Evolutionary conservation across 2,113 vertebrate genomes (phyloP).

Genomic region (Atractosteus spatula): DNA sequence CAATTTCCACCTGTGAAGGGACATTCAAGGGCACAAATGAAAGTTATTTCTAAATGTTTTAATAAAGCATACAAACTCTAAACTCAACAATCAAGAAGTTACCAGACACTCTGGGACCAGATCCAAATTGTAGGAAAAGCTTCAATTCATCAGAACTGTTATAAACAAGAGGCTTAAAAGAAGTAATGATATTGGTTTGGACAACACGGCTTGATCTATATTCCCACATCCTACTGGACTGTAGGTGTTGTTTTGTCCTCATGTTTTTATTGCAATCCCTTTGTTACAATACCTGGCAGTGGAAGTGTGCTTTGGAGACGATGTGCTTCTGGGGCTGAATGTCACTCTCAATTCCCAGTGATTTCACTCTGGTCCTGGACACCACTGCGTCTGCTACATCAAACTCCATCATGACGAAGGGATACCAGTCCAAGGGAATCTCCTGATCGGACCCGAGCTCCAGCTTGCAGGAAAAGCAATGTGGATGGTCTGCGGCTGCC

Average conservation of each 20-base stretch:
- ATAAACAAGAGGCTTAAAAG: too few relatives aligned
- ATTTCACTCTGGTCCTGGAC: slow-evolving; percentile 79
- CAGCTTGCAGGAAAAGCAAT: slow-evolving; percentile 89
- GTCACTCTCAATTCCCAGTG: slow-evolving; percentile 81
- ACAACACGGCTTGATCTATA: too few relatives aligned
- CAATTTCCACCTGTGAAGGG: slow-evolving; percentile 83
- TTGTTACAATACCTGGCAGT: slow-evolving; percentile 74
- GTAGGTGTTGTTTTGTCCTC: too few relatives aligned
- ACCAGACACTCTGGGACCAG: too few relatives aligned
- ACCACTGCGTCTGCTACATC: slow-evolving; percentile 72
- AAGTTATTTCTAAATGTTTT: too few relatives aligned
- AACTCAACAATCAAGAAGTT: too few relatives aligned
- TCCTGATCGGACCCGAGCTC: slow-evolving; percentile 95
- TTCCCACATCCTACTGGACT: too few relatives aligned
- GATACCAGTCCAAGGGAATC: slow-evolving; percentile 88
- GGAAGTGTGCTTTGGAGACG: slow-evolving; percentile 80
- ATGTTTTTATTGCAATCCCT: too few relatives aligned
- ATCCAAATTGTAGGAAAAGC: too few relatives aligned
- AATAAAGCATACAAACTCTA: too few relatives aligned
- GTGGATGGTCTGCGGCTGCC: slow-evolving; percentile 84
- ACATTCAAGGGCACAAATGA: background rate
- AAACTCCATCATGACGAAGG: slow-evolving; percentile 86
- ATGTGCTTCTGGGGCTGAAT: slow-evolving; percentile 89
- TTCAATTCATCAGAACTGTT: too few relatives aligned
- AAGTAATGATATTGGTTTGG: too few relatives aligned